A percentile compares a stretch with the other conserved stretches of the same genome.
phyloP scores from a whole-genome alignment of 2,113 vertebrate genomes.

The Istiophorus platypterus region DNA sequence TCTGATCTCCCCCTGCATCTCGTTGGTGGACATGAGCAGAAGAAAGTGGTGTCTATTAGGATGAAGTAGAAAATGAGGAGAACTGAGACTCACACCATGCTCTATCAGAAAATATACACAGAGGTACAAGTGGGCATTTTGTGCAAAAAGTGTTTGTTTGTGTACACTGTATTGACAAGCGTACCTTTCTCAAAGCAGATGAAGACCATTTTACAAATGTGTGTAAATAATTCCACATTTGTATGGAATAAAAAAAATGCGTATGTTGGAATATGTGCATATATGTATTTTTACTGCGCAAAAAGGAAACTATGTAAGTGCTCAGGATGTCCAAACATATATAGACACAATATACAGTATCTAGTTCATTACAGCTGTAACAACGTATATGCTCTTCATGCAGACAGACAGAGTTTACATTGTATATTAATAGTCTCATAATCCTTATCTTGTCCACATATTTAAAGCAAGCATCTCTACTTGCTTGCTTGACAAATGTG shows the following conservation, averaged over 20 bases:
- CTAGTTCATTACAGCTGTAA: not conserved
- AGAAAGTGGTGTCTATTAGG: slow-evolving; percentile 55
- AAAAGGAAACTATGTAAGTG: not conserved
- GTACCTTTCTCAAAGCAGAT: not conserved
- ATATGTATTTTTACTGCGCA: not conserved
- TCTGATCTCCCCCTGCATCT: slow-evolving; percentile 52
- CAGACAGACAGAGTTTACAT: not conserved
- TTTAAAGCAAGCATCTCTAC: not conserved
- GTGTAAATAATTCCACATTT: not conserved
- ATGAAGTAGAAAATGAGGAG: slow-evolving; percentile 58
- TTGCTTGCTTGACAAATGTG: not conserved
- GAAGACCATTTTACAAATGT: not conserved
- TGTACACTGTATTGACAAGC: not conserved
- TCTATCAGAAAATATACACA: slow-evolving; percentile 10
- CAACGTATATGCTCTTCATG: not conserved
- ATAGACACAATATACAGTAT: not conserved
- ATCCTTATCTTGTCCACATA: not conserved
- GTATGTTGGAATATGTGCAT: not conserved
- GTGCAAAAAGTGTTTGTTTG: not conserved
- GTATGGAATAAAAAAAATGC: not conserved
- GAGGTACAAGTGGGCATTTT: not conserved
- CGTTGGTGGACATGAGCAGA: slow-evolving; percentile 58
- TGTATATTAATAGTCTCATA: not conserved
- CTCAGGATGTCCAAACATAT: too few relatives aligned
- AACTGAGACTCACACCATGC: slow-evolving; percentile 44